Evolutionary conservation across 1,140 invertebrate species (phyloP).

Genomic region (Drosophila navojoa): DNA sequence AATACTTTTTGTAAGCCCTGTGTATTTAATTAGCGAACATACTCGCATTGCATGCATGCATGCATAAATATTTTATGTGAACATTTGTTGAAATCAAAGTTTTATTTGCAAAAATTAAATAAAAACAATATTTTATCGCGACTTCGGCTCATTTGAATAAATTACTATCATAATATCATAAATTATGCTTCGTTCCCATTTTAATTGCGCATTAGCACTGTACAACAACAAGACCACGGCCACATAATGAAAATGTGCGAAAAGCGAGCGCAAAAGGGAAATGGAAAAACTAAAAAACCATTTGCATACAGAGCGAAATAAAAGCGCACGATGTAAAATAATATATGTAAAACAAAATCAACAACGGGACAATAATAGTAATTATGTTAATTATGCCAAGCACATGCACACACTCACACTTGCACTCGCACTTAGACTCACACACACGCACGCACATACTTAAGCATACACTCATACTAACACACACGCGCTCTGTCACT

Average conservation of each 20-base stretch:
- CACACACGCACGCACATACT: slow-evolving; percentile 5
- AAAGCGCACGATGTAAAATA: slow-evolving; percentile 55
- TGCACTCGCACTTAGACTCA: not conserved
- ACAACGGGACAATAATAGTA: slow-evolving; percentile 76
- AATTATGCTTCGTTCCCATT: not conserved
- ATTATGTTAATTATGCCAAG: slow-evolving; percentile 76
- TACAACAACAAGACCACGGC: not conserved
- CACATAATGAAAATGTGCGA: slow-evolving; percentile 14
- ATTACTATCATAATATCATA: slow-evolving; percentile 5
- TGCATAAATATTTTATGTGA: not conserved
- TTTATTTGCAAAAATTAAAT: slow-evolving; percentile 1
- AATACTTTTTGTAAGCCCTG: not conserved
- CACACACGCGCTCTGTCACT: slow-evolving; percentile 13
- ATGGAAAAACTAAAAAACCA: slow-evolving; percentile 61
- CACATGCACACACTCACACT: slow-evolving; percentile 23
- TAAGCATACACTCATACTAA: slow-evolving; percentile 10
- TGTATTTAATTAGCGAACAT: not conserved
- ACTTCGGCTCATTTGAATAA: not conserved
- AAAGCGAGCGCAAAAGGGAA: slow-evolving; percentile 16
- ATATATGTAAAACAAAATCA: slow-evolving; percentile 76
- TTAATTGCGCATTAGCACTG: slow-evolving; percentile 16
- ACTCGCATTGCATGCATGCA: not conserved
- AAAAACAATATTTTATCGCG: not conserved
- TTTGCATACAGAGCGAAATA: slow-evolving; percentile 64
- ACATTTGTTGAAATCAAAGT: not conserved